phyloP scores from a whole-genome alignment of 2,888 invertebrate genomes.

The Lasioglossum malachurum region DNA sequence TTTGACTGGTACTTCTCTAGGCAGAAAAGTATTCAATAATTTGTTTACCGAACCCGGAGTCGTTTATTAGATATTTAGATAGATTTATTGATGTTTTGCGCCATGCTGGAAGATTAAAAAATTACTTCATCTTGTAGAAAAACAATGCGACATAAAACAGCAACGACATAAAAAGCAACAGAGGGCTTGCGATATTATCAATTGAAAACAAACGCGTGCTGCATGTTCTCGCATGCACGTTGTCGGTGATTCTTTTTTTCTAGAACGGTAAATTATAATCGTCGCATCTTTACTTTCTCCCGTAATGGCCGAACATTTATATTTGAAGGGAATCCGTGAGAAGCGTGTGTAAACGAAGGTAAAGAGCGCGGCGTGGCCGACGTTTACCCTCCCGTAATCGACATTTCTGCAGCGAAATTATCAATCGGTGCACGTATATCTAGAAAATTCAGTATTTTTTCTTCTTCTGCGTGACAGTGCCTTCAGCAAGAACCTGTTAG shows the following conservation, averaged over 20 bases:
- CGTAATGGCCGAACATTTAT: slow-evolving; percentile 60
- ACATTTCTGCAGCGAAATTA: slow-evolving; percentile 47
- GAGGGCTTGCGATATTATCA: background rate
- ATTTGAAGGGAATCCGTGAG: slow-evolving; percentile 63
- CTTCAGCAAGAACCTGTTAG: slow-evolving; percentile 38
- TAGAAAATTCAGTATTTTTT: slow-evolving; percentile 61
- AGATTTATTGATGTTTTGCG: too few relatives aligned
- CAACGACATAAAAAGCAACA: background rate
- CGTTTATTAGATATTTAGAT: too few relatives aligned
- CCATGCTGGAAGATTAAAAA: too few relatives aligned
- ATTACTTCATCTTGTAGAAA: background rate
- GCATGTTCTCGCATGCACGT: background rate
- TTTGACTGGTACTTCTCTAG: too few relatives aligned
- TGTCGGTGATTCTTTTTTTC: slow-evolving; percentile 15
- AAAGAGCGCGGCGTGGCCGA: background rate
- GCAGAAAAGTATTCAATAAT: too few relatives aligned
- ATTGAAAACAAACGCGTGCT: background rate
- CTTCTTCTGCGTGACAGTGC: slow-evolving; percentile 10
- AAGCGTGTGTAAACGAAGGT: slow-evolving; percentile 54
- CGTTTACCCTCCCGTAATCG: slow-evolving; percentile 39
- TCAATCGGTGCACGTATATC: slow-evolving; percentile 52
- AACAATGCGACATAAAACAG: background rate
- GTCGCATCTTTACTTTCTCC: slow-evolving; percentile 61
- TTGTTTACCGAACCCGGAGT: too few relatives aligned
- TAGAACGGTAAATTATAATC: slow-evolving; percentile 47